These are phyloP conservation scores for Oegoconia quadripuncta DNA, from an alignment of 2,888 invertebrate species.

Conservation along the genomic window DNA sequence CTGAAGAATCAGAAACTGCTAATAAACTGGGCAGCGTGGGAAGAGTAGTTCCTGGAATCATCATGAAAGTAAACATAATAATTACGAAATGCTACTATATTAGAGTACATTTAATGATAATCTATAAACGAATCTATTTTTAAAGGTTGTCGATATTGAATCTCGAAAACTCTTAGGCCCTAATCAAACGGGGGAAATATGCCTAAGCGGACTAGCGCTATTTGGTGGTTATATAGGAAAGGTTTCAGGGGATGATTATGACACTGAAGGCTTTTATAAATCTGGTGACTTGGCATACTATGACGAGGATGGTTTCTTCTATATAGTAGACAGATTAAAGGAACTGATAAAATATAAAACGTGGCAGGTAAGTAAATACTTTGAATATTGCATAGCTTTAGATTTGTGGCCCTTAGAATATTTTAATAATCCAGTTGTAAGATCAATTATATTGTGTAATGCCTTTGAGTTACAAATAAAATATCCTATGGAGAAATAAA, in stretches of 20 bases:
- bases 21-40: slow-evolving; percentile 27
- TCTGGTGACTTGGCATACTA: slow-evolving; percentile 61
- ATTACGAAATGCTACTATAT: not conserved
- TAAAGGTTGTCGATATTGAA: slow-evolving; percentile 52
- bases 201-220: slow-evolving; percentile 47
- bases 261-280: slow-evolving; percentile 56
- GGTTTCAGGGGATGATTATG: slow-evolving; percentile 29
- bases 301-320: slow-evolving; percentile 55
- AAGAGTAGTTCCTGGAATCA: slow-evolving; percentile 16
- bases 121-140: slow-evolving; percentile 13
- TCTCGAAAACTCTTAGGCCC: slow-evolving; percentile 47
- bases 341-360: slow-evolving; percentile 63
- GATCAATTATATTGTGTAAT: no score
- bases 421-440: no score
- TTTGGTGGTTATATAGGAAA: slow-evolving; percentile 55
- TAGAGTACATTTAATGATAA: no score
- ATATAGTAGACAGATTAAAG: slow-evolving; percentile 54
- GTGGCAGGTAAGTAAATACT: slow-evolving; percentile 39
- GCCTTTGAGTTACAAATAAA: no score
- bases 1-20: slow-evolving; percentile 15
- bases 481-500: no score
- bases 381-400: slow-evolving; percentile 15
- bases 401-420: not conserved
- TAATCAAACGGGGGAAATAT: slow-evolving; percentile 50
- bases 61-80: slow-evolving; percentile 20